Evolutionary conservation across 2,113 vertebrate genomes (phyloP), one percentile per base, ranked within the genome.

Genomic region (Chamaea fasciata): DNA sequence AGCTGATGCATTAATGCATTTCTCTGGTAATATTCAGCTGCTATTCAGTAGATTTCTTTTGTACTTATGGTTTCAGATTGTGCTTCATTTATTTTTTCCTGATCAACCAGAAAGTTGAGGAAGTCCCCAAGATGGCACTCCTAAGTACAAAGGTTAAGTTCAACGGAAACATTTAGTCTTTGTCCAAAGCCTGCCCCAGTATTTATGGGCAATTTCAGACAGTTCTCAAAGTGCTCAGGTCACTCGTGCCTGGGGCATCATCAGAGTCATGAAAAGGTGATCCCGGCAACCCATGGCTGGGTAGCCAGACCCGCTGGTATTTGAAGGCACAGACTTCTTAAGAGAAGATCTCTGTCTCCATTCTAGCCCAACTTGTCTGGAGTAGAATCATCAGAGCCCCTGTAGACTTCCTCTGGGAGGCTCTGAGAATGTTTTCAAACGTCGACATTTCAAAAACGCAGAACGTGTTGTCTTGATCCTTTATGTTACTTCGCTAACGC

Each of bases 301-400:
- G 80, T 5, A 90, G 83, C 81, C 82, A 64, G 87, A 86, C 74
- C 21, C 5, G 93, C 88, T 37, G 77, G 67, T n/a, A 76, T 95
- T 97, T 96, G 94, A 97, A 97, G 91, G 73, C 55, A 87, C 93
- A 87, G 92, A 87, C 70, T 90, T 94, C 81, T 84, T 92, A 91
- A 91, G 79, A 55, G 44, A 91, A 92, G 79, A 68, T 85, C 87
- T 84, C 50, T 92, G 47, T 87, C 75, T 82, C 44, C 83, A 57
- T 59, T 82, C 83, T 62, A 83, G 39, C 59, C 89, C 75, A 98
- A 75, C 80, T 70, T 37, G 44, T 26, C 82, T 77, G 91, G 89
- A 82, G 80, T 21, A 63, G 88, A 95, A 91, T 95, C 84, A 85
- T 92, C 86, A 73, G 50, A 73, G 85, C 53, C 87, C 68, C 87